Base-by-base conservation (phyloP, 2,113 vertebrate species). In the Limanda limanda region DNA sequence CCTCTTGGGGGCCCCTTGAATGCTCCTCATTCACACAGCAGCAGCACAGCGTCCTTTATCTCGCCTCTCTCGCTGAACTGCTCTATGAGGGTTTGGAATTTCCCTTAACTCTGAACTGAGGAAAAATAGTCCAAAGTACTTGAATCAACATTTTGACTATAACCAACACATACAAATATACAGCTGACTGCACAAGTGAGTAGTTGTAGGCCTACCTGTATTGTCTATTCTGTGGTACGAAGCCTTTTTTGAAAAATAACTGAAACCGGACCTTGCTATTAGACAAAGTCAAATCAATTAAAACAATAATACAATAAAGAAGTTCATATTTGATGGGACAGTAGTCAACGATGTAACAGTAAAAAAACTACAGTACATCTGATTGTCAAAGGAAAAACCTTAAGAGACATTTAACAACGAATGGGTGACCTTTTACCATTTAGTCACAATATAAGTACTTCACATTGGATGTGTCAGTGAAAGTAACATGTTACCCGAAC, bases 1-100 rank as follows among this genome's bases (percentile, higher is more conserved):
- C 51, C 66, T 78, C 64, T 71, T 18, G 1, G 40, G 58, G 74
- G 62, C 40, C 89, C 70, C 67, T 71, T 71, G 18, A 82, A 75
- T 71, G 23, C 58, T 59, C 63, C 68, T 85, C 54, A 77, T 89
- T 83, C 79, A 80, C 74, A 68, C 73, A 71, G 65, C 60, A 64
- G 55, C 47, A 61, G 0, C 57, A 52, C 47, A 35, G 40, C 9
- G 21, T 40, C 57, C 45, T 65, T 69, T 52, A 79, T 74, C 25
- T 45, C 7, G 20, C 15, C 4, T 25, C 60, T 52, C 59, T 71
- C 62, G 64, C 18, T 35, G n/a, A 45, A 42, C 27, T 68, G 52
- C 67, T 74, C 57, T 17, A 47, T 21, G 37, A 65, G 45, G 23
- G 25, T 77, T 56, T 37, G 45, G 37, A 59, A 25, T 23, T 60